Evolutionary conservation across 2,797 vertebrate genomes (phyloP).

Genomic region (Knipowitschia caucasica): DNA sequence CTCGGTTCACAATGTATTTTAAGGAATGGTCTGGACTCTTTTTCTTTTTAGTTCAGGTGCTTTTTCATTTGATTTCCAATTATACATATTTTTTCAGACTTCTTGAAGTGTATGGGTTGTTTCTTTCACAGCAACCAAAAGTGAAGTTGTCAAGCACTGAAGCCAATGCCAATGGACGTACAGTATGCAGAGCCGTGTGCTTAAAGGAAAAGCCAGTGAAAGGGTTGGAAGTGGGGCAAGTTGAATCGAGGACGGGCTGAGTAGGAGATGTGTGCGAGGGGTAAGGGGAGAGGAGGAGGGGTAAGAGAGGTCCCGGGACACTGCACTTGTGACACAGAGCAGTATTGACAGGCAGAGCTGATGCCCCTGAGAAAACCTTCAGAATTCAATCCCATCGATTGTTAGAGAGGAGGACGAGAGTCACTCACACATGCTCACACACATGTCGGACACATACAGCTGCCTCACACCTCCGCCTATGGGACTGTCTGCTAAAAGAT

Average conservation of each 20-base stretch:
- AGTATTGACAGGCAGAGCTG: slow-evolving; percentile 73
- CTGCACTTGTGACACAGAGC: slow-evolving; percentile 82
- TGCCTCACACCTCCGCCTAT: not conserved
- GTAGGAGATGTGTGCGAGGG: slow-evolving; percentile 32
- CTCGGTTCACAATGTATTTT: no score
- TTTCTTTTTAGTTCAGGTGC: not conserved
- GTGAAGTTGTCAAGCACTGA: not conserved
- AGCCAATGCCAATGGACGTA: not conserved
- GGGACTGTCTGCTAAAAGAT: not conserved
- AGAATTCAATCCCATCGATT: slow-evolving; percentile 83
- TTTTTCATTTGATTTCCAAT: not conserved
- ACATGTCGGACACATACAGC: slow-evolving; percentile 13
- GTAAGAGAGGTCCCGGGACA: slow-evolving; percentile 51
- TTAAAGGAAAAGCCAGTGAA: slow-evolving; percentile 15
- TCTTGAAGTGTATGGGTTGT: not conserved
- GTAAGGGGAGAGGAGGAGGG: slow-evolving; percentile 28
- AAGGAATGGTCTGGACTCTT: no score
- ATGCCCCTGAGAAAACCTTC: slow-evolving; percentile 80
- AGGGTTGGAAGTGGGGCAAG: slow-evolving; percentile 30
- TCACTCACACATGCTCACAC: slow-evolving; percentile 53
- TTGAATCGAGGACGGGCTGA: slow-evolving; percentile 39
- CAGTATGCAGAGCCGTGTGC: not conserved
- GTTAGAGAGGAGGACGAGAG: slow-evolving; percentile 70
- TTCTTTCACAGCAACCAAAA: not conserved
- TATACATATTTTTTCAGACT: not conserved